Evolutionary conservation across 2,113 vertebrate species (phyloP).

Genomic region (Henicopernis longicauda): DNA sequence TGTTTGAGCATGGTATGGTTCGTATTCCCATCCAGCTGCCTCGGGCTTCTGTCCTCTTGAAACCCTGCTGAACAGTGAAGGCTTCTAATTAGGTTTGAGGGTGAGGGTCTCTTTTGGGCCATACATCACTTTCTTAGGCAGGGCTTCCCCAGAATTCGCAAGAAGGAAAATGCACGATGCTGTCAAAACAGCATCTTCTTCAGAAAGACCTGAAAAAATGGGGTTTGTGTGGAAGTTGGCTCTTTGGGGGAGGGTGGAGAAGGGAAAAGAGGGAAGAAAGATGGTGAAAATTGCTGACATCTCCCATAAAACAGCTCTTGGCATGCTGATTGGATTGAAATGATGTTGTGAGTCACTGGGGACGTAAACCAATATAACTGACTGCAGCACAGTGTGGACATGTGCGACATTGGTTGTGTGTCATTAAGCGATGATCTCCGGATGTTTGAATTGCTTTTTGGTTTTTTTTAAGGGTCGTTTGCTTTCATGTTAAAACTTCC

Average conservation of each 20-base stretch:
- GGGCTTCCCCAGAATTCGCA: background rate
- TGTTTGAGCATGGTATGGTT: constrained; percentile 24
- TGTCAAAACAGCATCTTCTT: background rate
- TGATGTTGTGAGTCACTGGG: background rate
- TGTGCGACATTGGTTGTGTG: accelerated
- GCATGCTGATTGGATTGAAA: background rate
- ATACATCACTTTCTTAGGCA: constrained; percentile 13
- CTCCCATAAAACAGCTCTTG: background rate
- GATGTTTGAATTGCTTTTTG: background rate
- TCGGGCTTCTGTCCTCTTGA: constrained; percentile 19
- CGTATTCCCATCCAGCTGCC: constrained; percentile 26
- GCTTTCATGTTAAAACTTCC: background rate
- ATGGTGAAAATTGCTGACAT: background rate
- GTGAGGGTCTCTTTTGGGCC: background rate
- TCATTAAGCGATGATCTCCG: background rate
- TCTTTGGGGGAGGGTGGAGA: background rate
- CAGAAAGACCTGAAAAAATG: background rate
- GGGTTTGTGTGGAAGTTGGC: background rate
- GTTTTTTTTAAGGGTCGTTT: background rate
- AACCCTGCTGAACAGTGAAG: constrained; percentile 8
- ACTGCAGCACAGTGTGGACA: background rate
- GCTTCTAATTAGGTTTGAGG: background rate
- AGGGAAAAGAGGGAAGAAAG: background rate
- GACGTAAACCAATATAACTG: background rate
- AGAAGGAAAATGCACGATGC: background rate